A percentile compares a stretch with the other conserved stretches of the same genome.
Evolutionary conservation across 2,797 vertebrate species (phyloP).

Genomic region (Chrysocyon brachyurus): DNA sequence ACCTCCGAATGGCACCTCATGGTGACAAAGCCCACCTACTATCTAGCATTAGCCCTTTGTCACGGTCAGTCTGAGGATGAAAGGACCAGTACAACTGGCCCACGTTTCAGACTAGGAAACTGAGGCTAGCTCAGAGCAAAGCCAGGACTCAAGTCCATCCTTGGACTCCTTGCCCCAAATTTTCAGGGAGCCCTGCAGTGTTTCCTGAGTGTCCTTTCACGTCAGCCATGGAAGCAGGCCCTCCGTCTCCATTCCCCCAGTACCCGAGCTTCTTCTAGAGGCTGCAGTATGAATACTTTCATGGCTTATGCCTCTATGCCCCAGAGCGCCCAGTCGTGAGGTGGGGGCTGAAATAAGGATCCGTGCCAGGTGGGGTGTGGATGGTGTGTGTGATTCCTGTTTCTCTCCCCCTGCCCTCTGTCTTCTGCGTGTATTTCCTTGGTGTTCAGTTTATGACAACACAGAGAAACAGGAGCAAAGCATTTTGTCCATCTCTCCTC

Average conservation of each 20-base stretch:
- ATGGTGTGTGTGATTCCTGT: accelerated
- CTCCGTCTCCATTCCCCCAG: accelerated
- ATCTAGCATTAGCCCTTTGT: not conserved
- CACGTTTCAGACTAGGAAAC: not conserved
- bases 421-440: accelerated
- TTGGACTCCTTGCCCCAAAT: not conserved
- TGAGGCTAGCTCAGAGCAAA: not conserved
- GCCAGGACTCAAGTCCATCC: not conserved
- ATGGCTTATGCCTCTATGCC: accelerated
- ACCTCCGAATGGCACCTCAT: accelerated
- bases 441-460: not conserved
- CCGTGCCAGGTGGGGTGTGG: accelerated
- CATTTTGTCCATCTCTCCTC: not conserved
- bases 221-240: not conserved
- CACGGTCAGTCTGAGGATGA: not conserved
- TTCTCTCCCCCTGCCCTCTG: not conserved
- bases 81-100: accelerated
- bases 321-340: accelerated
- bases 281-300: accelerated
- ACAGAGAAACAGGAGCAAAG: not conserved
- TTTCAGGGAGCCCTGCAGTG: not conserved
- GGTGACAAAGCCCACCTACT: not conserved
- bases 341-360: accelerated
- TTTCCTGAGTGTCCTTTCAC: not conserved
- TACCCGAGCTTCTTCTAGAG: not conserved